Conservation (phyloP, 2,888 invertebrate genomes). For the Carterocephalus palaemon region DNA sequence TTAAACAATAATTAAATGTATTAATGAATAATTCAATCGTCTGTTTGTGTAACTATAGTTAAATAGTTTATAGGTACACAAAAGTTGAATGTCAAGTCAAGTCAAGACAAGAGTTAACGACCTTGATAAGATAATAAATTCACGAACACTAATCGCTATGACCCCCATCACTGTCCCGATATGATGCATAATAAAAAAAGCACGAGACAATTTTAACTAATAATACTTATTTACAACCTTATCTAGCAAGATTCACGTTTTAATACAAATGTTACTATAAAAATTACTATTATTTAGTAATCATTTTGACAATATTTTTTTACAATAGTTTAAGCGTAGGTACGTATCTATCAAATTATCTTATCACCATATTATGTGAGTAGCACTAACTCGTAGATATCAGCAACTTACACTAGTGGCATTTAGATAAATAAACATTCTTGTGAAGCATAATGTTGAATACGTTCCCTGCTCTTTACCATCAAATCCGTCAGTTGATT, state of each 20-base stretch:
- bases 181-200: conserved; percentile 19
- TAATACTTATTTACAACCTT: conserved; percentile 7
- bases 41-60: too few relatives aligned
- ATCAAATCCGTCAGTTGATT: too few relatives aligned
- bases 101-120: conserved; percentile 71
- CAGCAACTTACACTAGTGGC: too few relatives aligned
- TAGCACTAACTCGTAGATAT: too few relatives aligned
- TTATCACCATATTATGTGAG: background rate
- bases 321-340: background rate
- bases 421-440: too few relatives aligned
- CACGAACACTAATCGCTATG: conserved; percentile 46
- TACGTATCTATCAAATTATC: background rate
- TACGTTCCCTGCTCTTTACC: too few relatives aligned
- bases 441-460: too few relatives aligned
- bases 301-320: background rate
- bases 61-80: conserved; percentile 33
- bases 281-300: background rate
- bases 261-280: background rate
- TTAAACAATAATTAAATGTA: too few relatives aligned
- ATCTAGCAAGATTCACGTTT: conserved; percentile 1
- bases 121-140: conserved; percentile 63
- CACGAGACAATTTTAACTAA: conserved; percentile 11
- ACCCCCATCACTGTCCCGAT: conserved; percentile 35
- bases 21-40: too few relatives aligned
- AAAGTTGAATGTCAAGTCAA: conserved; percentile 70